phyloP scores from a whole-genome alignment of 2,113 vertebrate genomes.

The Pluvianellus socialis region DNA sequence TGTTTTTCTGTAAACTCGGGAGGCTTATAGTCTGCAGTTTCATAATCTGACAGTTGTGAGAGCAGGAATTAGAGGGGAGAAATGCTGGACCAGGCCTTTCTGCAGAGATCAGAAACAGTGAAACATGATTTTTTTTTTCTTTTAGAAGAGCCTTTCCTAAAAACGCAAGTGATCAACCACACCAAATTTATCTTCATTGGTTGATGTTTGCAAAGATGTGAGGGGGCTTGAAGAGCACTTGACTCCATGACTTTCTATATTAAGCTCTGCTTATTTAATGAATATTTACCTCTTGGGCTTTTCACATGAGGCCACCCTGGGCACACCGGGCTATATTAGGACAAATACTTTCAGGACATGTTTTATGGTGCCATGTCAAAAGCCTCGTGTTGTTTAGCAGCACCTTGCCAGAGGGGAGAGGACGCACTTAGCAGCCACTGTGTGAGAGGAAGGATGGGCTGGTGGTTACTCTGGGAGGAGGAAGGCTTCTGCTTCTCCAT shows the following conservation, averaged over 20 bases:
- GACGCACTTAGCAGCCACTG: background rate
- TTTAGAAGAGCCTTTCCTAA: slow-evolving; percentile 18
- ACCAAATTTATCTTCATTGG: slow-evolving; percentile 38
- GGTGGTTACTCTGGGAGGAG: background rate
- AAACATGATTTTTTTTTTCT: background rate
- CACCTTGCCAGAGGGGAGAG: background rate
- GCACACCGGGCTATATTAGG: background rate
- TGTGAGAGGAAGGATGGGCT: background rate
- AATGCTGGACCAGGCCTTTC: slow-evolving; percentile 30
- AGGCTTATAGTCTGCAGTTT: slow-evolving; percentile 39
- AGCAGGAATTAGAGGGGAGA: slow-evolving; percentile 39
- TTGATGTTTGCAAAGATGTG: slow-evolving; percentile 14
- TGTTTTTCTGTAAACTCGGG: slow-evolving; percentile 23
- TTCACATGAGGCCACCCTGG: background rate
- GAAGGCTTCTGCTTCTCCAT: background rate
- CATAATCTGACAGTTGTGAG: slow-evolving; percentile 60
- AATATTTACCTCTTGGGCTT: slow-evolving; percentile 25
- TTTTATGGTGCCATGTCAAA: slow-evolving; percentile 15
- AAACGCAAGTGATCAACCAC: background rate
- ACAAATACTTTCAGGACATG: background rate
- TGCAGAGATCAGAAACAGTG: slow-evolving; percentile 26
- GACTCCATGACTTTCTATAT: slow-evolving; percentile 46
- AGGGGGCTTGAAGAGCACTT: slow-evolving; percentile 20
- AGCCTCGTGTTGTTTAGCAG: background rate
- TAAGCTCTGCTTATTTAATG: slow-evolving; percentile 49